Evolutionary conservation across 2,888 invertebrate species (phyloP).

Genomic region (Cheilosia grossa): DNA sequence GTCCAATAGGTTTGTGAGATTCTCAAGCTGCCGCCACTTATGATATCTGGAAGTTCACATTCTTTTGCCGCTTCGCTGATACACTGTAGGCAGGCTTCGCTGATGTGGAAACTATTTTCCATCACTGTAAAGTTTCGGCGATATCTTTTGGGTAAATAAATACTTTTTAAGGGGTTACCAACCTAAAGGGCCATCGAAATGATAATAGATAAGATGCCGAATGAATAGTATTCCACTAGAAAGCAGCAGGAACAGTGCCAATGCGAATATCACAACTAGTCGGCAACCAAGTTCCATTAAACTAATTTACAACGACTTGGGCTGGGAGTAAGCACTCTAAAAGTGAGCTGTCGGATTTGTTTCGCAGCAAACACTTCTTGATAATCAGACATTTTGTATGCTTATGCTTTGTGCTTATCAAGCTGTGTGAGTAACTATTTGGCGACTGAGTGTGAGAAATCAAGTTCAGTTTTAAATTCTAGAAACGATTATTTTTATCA

Average conservation of each 20-base stretch:
- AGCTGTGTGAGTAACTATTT: not conserved
- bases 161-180: not conserved
- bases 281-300: not conserved
- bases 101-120: slow-evolving; percentile 38
- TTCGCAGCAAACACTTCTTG: not conserved
- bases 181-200: not conserved
- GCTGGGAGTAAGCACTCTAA: not conserved
- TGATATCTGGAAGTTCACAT: slow-evolving; percentile 69
- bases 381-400: not conserved
- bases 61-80: slow-evolving; percentile 77
- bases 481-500: not conserved
- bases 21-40: slow-evolving; percentile 75
- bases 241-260: not conserved
- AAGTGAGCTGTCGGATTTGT: not conserved
- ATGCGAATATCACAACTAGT: not conserved
- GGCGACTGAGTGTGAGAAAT: not conserved
- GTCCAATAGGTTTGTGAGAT: slow-evolving; percentile 79
- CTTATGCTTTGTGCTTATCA: not conserved
- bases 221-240: not conserved
- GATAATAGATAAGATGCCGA: not conserved
- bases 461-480: not conserved
- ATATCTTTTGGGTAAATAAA: not conserved
- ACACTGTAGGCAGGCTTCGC: slow-evolving; percentile 78
- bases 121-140: not conserved
- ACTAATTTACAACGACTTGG: not conserved